phyloP scores from a whole-genome alignment of 2,888 invertebrate species.

The Hoplodrina ambigua region DNA sequence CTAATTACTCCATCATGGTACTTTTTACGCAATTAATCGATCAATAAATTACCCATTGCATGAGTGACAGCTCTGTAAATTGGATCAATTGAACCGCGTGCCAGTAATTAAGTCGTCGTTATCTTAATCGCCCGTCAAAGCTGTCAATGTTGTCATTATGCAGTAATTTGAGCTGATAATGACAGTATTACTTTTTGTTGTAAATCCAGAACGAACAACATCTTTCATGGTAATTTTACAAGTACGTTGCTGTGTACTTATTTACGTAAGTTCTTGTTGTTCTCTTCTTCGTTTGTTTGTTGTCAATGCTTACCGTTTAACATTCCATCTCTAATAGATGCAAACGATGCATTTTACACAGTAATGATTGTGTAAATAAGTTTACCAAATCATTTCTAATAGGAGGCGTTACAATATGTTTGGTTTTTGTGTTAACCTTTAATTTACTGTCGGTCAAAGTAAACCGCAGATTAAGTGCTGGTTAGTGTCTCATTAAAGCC shows the following conservation, averaged over 20 bases:
- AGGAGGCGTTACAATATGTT: constrained; percentile 44
- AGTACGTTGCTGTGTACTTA: neutral
- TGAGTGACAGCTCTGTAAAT: constrained; percentile 6
- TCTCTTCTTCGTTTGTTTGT: constrained; percentile 21
- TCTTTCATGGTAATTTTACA: no score
- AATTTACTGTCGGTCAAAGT: constrained; percentile 65
- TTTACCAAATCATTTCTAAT: constrained; percentile 43
- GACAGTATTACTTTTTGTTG: neutral
- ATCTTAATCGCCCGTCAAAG: constrained; percentile 23
- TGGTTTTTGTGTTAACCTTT: constrained; percentile 58
- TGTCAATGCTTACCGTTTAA: constrained; percentile 42
- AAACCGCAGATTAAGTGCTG: constrained; percentile 55
- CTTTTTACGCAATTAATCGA: constrained; percentile 3
- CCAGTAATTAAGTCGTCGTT: constrained; percentile 13
- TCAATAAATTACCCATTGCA: neutral
- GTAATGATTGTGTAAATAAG: constrained; percentile 47
- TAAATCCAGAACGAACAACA: no score
- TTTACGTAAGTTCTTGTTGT: constrained; percentile 11
- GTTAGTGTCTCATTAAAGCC: constrained; percentile 57
- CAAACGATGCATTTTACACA: constrained; percentile 29
- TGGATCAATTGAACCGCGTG: constrained; percentile 21
- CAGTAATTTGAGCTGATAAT: neutral
- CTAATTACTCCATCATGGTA: neutral
- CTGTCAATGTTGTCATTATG: constrained; percentile 14
- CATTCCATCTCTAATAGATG: constrained; percentile 48